Percentiles rank a stretch among this genome's conserved stretches.
phyloP scores from a whole-genome alignment of 2,113 vertebrate genomes.

The Melanotaenia duboulayi region DNA sequence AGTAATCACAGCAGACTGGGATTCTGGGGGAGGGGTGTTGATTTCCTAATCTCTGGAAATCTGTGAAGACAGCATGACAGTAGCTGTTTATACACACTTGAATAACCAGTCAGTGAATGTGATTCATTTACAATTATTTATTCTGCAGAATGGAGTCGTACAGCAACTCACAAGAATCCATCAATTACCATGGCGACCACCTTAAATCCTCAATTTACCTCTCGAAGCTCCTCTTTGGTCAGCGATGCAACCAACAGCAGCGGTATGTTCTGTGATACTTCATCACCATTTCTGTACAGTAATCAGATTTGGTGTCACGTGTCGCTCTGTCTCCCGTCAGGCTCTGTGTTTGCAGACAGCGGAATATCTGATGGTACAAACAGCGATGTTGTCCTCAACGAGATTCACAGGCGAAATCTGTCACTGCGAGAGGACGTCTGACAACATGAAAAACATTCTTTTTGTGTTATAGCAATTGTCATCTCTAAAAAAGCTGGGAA shows the following conservation, averaged over 20 bases:
- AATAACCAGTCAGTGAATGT: neutral
- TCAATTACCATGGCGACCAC: slow-evolving; percentile 16
- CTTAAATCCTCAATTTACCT: slow-evolving; percentile 1
- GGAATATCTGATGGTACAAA: slow-evolving; percentile 61
- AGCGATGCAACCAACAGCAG: slow-evolving; percentile 55
- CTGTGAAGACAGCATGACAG: neutral
- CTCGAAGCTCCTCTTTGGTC: slow-evolving; percentile 66
- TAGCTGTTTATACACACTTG: too few species aligned
- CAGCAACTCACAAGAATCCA: slow-evolving; percentile 60
- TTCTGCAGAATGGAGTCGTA: slow-evolving; percentile 82
- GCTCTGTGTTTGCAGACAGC: slow-evolving; percentile 60
- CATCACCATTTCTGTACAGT: neutral
- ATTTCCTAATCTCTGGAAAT: neutral
- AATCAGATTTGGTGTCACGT: neutral
- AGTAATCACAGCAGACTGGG: too few species aligned
- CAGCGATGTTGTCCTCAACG: slow-evolving; percentile 73
- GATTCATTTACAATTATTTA: neutral
- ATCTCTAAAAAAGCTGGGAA: neutral
- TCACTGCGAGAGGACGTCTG: neutral
- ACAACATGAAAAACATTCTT: neutral
- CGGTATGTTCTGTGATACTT: slow-evolving; percentile 15
- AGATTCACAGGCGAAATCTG: slow-evolving; percentile 47
- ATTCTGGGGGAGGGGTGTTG: too few species aligned
- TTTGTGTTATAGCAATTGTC: neutral
- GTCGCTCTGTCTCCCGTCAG: slow-evolving; percentile 1